Conservation (phyloP, 2,888 invertebrate species). For the Cremastobaeus sp. region DNA sequence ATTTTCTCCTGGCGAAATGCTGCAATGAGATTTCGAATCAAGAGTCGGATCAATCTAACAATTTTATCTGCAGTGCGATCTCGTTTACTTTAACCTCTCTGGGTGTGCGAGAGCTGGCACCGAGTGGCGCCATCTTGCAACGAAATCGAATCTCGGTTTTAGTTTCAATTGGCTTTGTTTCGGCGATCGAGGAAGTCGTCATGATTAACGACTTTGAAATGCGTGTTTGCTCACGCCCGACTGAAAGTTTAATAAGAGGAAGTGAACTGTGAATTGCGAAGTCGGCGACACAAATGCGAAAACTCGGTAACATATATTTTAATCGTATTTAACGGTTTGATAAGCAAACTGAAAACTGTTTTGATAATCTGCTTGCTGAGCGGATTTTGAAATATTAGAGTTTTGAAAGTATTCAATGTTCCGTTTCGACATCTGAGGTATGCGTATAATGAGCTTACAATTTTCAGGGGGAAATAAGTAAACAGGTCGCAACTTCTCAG, state of each 20-base stretch:
- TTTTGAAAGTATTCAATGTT: no score
- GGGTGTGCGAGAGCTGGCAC: not conserved
- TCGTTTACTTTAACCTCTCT: slow-evolving; percentile 31
- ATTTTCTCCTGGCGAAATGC: slow-evolving; percentile 59
- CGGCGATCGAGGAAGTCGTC: not conserved
- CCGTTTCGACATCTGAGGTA: no score
- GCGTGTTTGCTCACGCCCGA: slow-evolving; percentile 1
- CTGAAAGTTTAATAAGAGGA: slow-evolving; percentile 36
- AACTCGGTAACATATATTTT: slow-evolving; percentile 27
- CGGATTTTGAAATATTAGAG: no score
- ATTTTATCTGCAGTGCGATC: slow-evolving; percentile 23
- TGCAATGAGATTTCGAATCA: slow-evolving; percentile 37
- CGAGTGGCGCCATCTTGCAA: slow-evolving; percentile 20
- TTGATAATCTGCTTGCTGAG: slow-evolving; percentile 4
- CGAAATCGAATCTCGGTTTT: no score
- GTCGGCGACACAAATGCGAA: slow-evolving; percentile 31
- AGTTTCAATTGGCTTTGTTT: no score
- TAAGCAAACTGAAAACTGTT: slow-evolving; percentile 36
- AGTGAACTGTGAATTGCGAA: slow-evolving; percentile 22
- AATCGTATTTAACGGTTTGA: slow-evolving; percentile 46
- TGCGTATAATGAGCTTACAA: no score
- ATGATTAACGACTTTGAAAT: not conserved
- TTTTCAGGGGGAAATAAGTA: no score
- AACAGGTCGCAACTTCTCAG: no score
- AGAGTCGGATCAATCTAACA: slow-evolving; percentile 34